phyloP scores from a whole-genome alignment of 2,888 invertebrate species.

The Dorcus hopei region DNA sequence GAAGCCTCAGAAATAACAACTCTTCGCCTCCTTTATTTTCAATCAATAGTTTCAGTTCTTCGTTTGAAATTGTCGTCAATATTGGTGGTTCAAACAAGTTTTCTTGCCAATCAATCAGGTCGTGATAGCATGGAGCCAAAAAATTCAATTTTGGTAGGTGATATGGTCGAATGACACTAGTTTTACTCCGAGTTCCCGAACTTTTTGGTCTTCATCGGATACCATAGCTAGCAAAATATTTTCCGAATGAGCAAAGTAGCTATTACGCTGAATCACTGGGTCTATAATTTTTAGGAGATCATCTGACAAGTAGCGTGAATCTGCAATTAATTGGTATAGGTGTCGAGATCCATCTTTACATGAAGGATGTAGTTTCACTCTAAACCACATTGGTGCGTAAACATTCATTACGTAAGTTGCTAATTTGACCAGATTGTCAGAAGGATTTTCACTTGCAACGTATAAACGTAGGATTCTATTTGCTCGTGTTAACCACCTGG shows the following conservation, averaged over 20 bases:
- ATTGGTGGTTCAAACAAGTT: no score
- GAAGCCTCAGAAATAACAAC: not conserved
- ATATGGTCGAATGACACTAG: no score
- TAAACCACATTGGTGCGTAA: constrained; percentile 25
- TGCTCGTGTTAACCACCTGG: constrained; percentile 24
- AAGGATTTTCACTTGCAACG: constrained; percentile 21
- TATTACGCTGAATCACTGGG: constrained; percentile 7
- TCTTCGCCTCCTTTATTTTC: not conserved
- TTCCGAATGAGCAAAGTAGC: constrained; percentile 4
- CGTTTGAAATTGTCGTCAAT: no score
- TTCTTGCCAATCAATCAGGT: no score
- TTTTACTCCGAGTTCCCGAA: no score
- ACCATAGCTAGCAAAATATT: constrained; percentile 9
- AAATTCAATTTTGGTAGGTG: no score
- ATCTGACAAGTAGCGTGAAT: not conserved
- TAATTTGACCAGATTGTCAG: constrained; percentile 16
- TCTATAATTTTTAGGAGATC: not conserved
- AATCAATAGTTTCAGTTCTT: not conserved
- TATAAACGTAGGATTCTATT: constrained; percentile 17
- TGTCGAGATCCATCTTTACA: constrained; percentile 4
- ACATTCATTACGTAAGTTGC: constrained; percentile 22
- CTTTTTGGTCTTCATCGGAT: not conserved
- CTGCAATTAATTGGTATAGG: not conserved
- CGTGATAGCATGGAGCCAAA: no score
- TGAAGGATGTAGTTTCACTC: constrained; percentile 13